Base-by-base conservation (phyloP, 2,888 invertebrate genomes). In the Lasioglossum zephyrum region DNA sequence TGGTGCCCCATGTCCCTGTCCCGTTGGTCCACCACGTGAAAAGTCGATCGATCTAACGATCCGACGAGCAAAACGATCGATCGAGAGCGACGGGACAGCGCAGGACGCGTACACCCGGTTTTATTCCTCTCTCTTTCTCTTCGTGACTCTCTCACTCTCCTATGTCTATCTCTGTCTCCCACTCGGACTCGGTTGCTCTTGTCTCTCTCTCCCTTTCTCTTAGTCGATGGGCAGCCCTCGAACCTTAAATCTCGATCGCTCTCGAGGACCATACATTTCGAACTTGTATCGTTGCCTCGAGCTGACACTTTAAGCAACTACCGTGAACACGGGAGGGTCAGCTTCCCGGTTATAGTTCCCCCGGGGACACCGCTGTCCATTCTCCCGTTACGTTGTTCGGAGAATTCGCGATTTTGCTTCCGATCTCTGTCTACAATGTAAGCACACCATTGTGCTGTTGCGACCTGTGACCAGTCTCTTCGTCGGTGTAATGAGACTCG, bases 41-140 rank as follows among this genome's bases (percentile, higher is more conserved):
- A 82, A 90, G 81, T 91, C 91, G 79, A 85, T 88, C 88, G 85
- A 91, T 82, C 82, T 53, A 83, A 57, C 73, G 88, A 91, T 83
- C 88, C 70, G 82, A 72, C 70, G 82, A 60, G 53, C 75, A 31
- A 79, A 83, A 81, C 79, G 86, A 75, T 87, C 85, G 81, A 91
- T 89, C 87, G 87, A 88, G 49, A 31, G 1, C 22, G 26, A 41
- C 22, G 44, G 9, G 6, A 26, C 31, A 4, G 16, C 36, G 70
- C 49, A 41, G 26, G 60, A 47, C 66, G 36, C 66, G 31, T 39
- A 39, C 36, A 39, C 9, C 36, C 16, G 53, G 36, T 82, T 82
- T 83, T 66, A 77, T 76, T 73, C 66, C 63, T 63, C 63, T 63
- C 63, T 31, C 16, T 63, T 18, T 18, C 16, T 11, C 9, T 4